Percentiles rank a stretch among this genome's conserved stretches.
phyloP scores from a whole-genome alignment of 2,888 invertebrate species.

The Galeruca laticollis region DNA sequence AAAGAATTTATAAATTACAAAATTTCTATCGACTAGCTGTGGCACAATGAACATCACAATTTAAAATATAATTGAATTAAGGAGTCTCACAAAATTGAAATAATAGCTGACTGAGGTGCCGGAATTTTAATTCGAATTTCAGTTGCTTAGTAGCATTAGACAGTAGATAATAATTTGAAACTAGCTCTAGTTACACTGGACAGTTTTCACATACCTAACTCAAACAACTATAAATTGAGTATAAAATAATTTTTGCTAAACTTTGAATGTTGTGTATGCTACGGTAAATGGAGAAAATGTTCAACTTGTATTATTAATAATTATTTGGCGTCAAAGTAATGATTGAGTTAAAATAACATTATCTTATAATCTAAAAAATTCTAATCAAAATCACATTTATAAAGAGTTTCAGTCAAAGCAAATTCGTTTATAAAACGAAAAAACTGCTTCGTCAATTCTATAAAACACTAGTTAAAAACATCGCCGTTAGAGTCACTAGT shows the following conservation, averaged over 20 bases:
- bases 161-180: too few species aligned
- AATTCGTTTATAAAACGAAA: slow-evolving; percentile 57
- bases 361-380: slow-evolving; percentile 30
- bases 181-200: too few species aligned
- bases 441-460: slow-evolving; percentile 45
- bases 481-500: slow-evolving; percentile 46
- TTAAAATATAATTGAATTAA: too few species aligned
- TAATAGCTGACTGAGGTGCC: too few species aligned
- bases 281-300: not conserved
- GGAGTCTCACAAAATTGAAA: too few species aligned
- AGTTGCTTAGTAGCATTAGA: too few species aligned
- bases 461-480: slow-evolving; percentile 47
- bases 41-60: too few species aligned
- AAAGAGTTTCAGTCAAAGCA: slow-evolving; percentile 53
- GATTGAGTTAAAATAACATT: slow-evolving; percentile 7
- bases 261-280: not conserved
- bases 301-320: not conserved
- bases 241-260: too few species aligned
- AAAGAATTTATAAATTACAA: too few species aligned
- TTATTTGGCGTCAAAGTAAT: slow-evolving; percentile 15
- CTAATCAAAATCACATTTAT: slow-evolving; percentile 43
- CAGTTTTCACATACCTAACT: not conserved
- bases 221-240: not conserved
- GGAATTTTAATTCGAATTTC: too few species aligned
- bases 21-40: too few species aligned